Evolutionary conservation across 2,113 vertebrate species (phyloP).

Genomic region (Alces alces): DNA sequence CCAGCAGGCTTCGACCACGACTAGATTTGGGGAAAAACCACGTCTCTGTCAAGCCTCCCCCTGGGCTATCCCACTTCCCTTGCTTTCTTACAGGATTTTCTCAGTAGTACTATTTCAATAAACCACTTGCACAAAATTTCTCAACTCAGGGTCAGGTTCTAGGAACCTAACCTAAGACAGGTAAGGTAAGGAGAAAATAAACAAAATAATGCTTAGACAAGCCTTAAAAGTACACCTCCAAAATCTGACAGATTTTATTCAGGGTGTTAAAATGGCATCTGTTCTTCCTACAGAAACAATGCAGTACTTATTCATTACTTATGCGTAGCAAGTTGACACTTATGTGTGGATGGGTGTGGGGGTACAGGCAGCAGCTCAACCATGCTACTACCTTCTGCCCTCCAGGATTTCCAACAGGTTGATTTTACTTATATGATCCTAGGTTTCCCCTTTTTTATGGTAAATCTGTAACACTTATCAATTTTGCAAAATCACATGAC

Average conservation of each 20-base stretch:
- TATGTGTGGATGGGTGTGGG: background rate
- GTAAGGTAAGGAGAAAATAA: background rate
- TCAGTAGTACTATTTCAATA: background rate
- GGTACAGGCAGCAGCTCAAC: background rate
- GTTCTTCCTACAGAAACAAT: background rate
- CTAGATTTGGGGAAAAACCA: background rate
- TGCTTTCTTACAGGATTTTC: background rate
- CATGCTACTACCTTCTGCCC: background rate
- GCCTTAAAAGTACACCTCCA: background rate
- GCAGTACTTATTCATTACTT: background rate
- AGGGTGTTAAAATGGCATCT: background rate
- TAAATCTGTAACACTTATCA: background rate
- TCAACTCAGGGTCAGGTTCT: background rate
- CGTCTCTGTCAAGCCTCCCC: background rate
- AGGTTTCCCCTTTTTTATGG: background rate
- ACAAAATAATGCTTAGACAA: background rate
- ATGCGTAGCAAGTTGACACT: background rate
- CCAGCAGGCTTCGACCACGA: background rate
- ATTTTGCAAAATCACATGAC: background rate
- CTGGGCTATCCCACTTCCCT: background rate
- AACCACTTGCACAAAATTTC: background rate
- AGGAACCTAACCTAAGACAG: background rate
- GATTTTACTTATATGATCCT: background rate
- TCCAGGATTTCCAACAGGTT: background rate
- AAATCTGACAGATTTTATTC: background rate